A percentile compares a stretch with the other conserved stretches of the same genome.
Conservation (phyloP, 2,888 invertebrate species). For the Pteria penguin region DNA sequence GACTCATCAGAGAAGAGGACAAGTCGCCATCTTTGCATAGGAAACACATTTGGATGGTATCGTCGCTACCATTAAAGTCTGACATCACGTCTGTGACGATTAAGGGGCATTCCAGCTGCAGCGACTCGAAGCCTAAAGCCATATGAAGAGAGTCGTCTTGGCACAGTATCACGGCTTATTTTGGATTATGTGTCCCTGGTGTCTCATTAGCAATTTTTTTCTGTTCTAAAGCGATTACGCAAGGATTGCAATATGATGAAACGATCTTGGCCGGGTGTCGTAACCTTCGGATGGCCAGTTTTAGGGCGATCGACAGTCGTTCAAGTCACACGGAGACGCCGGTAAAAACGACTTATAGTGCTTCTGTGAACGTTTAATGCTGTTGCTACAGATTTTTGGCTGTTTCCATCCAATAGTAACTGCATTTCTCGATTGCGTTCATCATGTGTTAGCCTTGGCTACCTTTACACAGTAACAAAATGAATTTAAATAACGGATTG, state of each 20-base stretch:
- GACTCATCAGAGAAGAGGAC: background rate
- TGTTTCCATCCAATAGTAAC: no score
- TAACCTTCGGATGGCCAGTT: background rate
- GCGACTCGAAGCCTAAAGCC: background rate
- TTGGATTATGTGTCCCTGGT: background rate
- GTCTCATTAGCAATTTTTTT: background rate
- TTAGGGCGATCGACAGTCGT: background rate
- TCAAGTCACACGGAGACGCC: background rate
- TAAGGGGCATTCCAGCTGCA: background rate
- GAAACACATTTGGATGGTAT: background rate
- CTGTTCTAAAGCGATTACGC: background rate
- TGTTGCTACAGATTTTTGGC: background rate
- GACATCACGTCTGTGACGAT: background rate
- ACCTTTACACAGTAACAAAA: no score
- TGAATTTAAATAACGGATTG: no score
- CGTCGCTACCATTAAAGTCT: background rate
- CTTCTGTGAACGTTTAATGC: background rate
- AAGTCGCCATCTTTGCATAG: background rate
- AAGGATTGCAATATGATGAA: background rate
- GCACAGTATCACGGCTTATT: no score
- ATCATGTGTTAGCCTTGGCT: no score
- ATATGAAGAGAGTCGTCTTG: no score
- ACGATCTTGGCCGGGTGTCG: background rate
- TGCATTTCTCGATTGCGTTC: no score
- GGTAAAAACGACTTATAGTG: background rate